Conservation (phyloP, 2,888 invertebrate genomes). For the Dryobotodes eremita region DNA sequence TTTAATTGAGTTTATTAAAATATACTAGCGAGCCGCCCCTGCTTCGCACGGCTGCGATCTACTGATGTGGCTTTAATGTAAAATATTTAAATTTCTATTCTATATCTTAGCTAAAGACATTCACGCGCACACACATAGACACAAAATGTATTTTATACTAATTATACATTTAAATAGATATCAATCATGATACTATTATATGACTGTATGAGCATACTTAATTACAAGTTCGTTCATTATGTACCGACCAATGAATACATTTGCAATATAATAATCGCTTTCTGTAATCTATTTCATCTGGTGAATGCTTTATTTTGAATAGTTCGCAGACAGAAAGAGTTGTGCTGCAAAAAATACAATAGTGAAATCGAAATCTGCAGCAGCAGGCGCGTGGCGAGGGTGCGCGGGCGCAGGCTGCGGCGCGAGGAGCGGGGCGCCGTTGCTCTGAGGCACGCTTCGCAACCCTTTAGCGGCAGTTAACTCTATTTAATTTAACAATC, state of each 20-base stretch:
- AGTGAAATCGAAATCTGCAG: slow-evolving; percentile 78
- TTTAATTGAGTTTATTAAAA: neutral
- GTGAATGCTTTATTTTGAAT: slow-evolving; percentile 37
- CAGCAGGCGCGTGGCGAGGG: slow-evolving; percentile 61
- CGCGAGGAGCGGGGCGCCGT: slow-evolving; percentile 45
- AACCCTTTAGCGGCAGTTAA: slow-evolving; percentile 82
- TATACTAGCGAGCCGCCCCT: neutral
- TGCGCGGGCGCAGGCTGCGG: slow-evolving; percentile 70
- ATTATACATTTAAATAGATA: neutral
- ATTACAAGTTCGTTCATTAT: neutral
- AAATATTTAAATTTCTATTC: too few relatives aligned
- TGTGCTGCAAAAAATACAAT: slow-evolving; percentile 68
- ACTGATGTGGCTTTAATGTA: neutral
- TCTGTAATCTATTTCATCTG: slow-evolving; percentile 47
- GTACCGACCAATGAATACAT: slow-evolving; percentile 22
- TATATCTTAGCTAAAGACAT: neutral
- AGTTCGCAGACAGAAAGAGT: slow-evolving; percentile 54
- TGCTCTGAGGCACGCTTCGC: slow-evolving; percentile 70
- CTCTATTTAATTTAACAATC: slow-evolving; percentile 79
- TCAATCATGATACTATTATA: neutral
- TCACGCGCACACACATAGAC: neutral
- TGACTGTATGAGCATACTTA: neutral
- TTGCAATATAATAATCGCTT: slow-evolving; percentile 30
- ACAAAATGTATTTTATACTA: neutral
- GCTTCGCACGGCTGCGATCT: neutral